Base-by-base conservation (phyloP, 2,113 vertebrate species). In the Etheostoma cragini region DNA sequence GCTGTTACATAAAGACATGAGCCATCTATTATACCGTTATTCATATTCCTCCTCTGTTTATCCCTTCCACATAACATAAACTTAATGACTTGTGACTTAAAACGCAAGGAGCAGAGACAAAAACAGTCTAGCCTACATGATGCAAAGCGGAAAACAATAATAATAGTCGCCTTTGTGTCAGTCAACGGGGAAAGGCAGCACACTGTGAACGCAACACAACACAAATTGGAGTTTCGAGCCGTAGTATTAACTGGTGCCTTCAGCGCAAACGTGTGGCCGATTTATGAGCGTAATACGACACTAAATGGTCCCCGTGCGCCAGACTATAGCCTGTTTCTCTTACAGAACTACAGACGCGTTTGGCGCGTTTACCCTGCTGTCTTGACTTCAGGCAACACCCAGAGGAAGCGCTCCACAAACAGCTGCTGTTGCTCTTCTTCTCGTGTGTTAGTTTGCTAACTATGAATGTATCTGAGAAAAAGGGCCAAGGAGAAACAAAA, bases 361-460 rank as follows among this genome's bases (percentile, higher is more conserved):
- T 70, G 72, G 76, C 69, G 86, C 77, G 84, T 69, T 6, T 8
- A 49, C 81, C 57, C 45, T 1, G 83, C 66, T 72, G 68, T 52
- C 6, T 49, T 77, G 82, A 77, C 74, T 82, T 5, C 30, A 78
- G 84, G 26, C 80, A 57, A 74, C 84, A 81, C 88, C 89, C 84
- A 13, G 78, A 72, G 79, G 81, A 85, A 81, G 76, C 63, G 22
- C 38, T 33, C 68, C 5, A n/a, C 61, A 3, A 42, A 7, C 68
- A 21, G 67, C 77, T 53, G 15, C 74, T 68, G 75, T 49, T 61
- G 68, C 72, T 46, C 22, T 26, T 21, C 24, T 4, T 14, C 65
- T 38, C 5, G 13, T 8, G 14, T 45, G 10, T 14, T 19, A 16
- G 4, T 52, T 52, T 53, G 49, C 38, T 26, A 42, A 42, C 10